A percentile compares a stretch with the other conserved stretches of the same genome.
Conservation (phyloP, 1,140 invertebrate species). For the Drosophila nigrodunni region DNA sequence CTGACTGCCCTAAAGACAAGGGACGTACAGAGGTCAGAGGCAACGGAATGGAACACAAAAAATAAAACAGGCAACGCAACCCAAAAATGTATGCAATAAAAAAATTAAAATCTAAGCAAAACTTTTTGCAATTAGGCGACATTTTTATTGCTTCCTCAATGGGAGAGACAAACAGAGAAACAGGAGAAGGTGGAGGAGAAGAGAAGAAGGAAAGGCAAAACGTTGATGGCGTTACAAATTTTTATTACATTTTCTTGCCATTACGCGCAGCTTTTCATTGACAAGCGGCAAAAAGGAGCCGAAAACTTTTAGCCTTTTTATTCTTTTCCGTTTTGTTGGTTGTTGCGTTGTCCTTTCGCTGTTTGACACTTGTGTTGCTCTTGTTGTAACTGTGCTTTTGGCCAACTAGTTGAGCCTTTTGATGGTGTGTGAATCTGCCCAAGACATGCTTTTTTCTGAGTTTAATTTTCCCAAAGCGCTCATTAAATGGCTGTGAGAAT, state of each 20-base stretch:
- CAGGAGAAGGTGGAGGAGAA: neutral
- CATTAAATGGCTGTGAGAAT: constrained; percentile 49
- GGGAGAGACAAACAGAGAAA: constrained; percentile 11
- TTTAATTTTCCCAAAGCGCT: constrained; percentile 69
- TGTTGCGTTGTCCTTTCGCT: constrained; percentile 28
- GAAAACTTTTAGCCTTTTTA: constrained; percentile 45
- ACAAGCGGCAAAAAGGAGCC: constrained; percentile 45
- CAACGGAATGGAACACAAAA: constrained; percentile 4
- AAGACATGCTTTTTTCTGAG: constrained; percentile 32
- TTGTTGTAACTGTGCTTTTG: constrained; percentile 19
- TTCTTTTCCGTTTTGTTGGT: constrained; percentile 7
- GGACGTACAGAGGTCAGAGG: neutral
- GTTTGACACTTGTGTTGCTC: constrained; percentile 48
- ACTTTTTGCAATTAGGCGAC: constrained; percentile 73
- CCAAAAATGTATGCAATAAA: constrained; percentile 65
- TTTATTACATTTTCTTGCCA: constrained; percentile 68
- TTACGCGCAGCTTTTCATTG: constrained; percentile 58
- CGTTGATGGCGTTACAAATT: constrained; percentile 66
- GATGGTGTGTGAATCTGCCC: constrained; percentile 47
- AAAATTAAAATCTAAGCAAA: constrained; percentile 73
- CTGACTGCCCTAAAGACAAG: constrained; percentile 9
- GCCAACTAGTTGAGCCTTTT: constrained; percentile 57
- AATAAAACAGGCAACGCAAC: constrained; percentile 26
- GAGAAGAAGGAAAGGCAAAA: neutral
- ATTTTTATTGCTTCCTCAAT: constrained; percentile 73